Evolutionary conservation across 2,888 invertebrate species (phyloP).

Genomic region (Amphipoea oculea): DNA sequence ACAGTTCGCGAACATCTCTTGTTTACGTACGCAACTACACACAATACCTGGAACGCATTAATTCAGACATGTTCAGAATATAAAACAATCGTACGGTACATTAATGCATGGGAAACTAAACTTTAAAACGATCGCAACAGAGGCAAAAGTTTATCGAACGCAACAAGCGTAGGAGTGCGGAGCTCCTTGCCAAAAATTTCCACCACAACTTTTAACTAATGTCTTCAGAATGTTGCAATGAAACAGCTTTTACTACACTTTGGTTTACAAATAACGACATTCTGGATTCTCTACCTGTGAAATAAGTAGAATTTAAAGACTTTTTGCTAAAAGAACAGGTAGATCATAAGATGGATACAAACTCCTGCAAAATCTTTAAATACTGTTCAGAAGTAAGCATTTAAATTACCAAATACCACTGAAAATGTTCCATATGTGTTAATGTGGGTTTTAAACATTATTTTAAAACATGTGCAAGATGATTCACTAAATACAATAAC

Average conservation of each 20-base stretch:
- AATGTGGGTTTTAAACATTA: background rate
- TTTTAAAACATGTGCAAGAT: slow-evolving; percentile 13
- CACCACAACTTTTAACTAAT: slow-evolving; percentile 60
- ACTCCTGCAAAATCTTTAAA: background rate
- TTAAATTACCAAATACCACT: background rate
- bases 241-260: slow-evolving; percentile 54
- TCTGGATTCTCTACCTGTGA: slow-evolving; percentile 9
- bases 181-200: slow-evolving; percentile 62
- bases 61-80: slow-evolving; percentile 77
- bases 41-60: slow-evolving; percentile 79
- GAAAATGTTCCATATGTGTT: background rate
- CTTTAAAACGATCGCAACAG: slow-evolving; percentile 43
- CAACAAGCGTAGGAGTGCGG: slow-evolving; percentile 36
- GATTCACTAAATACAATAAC: slow-evolving; percentile 14
- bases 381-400: background rate
- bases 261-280: slow-evolving; percentile 41
- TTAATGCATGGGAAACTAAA: slow-evolving; percentile 39
- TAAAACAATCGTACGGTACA: slow-evolving; percentile 66
- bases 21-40: slow-evolving; percentile 73
- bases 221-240: slow-evolving; percentile 55
- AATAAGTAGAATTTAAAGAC: slow-evolving; percentile 11
- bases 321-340: background rate
- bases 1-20: slow-evolving; percentile 62
- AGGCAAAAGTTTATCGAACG: slow-evolving; percentile 27
- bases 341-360: background rate